Conservation (phyloP, 2,888 invertebrate species). For the Netelia virgata region DNA sequence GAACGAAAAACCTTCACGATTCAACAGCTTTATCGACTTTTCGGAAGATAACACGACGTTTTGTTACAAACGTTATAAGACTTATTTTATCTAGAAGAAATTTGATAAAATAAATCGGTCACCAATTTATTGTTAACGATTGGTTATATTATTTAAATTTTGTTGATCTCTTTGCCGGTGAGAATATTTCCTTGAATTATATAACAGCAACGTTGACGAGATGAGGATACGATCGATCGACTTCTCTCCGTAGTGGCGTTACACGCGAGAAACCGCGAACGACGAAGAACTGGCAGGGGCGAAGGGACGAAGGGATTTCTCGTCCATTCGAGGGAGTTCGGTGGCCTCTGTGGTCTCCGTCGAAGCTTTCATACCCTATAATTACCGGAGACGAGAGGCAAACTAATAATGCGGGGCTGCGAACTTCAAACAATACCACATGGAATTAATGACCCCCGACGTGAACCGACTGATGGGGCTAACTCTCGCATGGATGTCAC, state of each 20-base stretch:
- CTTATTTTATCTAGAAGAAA: too few species aligned
- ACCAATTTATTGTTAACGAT: too few species aligned
- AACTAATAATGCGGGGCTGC: conserved; percentile 66
- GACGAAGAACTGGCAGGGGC: background rate
- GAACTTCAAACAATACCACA: conserved; percentile 75
- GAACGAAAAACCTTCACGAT: conserved; percentile 22
- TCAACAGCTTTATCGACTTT: background rate
- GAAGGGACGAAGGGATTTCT: conserved; percentile 24
- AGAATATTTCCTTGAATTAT: background rate
- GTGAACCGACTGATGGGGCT: conserved; percentile 41
- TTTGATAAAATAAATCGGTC: too few species aligned
- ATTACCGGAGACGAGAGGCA: conserved; percentile 56
- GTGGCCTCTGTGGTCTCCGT: conserved; percentile 39
- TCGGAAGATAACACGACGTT: background rate
- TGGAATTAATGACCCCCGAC: conserved; percentile 56
- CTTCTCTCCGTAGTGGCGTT: background rate
- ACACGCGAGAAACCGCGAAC: background rate
- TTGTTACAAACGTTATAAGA: too few species aligned
- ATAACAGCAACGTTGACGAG: conserved; percentile 1
- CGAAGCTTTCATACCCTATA: conserved; percentile 57
- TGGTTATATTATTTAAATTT: too few species aligned
- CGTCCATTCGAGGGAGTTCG: conserved; percentile 33
- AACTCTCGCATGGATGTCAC: background rate
- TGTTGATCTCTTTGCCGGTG: background rate
- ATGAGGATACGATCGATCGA: conserved; percentile 27